Evolutionary conservation across 1,140 invertebrate species (phyloP).

Genomic region (Diploscapter pachys): DNA sequence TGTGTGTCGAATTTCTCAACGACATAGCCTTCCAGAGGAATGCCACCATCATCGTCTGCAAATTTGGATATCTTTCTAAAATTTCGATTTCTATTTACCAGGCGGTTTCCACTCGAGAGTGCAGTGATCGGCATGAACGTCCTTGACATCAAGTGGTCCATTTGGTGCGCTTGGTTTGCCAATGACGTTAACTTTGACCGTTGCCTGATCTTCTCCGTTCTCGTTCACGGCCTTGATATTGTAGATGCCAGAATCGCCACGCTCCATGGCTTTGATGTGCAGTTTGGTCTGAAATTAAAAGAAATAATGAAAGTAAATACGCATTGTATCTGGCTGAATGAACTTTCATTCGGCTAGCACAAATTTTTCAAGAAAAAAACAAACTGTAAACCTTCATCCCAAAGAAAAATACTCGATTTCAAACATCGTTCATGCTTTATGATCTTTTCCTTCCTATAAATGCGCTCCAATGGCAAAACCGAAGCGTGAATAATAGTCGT

Average conservation of each 20-base stretch:
- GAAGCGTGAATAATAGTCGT: too few relatives aligned
- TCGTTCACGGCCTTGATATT: slow-evolving; percentile 84
- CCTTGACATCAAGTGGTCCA: slow-evolving; percentile 83
- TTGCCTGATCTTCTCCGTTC: slow-evolving; percentile 86
- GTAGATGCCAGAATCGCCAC: slow-evolving; percentile 78
- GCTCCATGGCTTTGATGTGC: slow-evolving; percentile 80
- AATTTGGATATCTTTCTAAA: neutral
- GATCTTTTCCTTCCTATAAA: too few relatives aligned
- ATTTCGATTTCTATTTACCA: neutral
- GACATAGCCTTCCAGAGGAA: slow-evolving; percentile 69
- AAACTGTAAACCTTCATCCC: too few relatives aligned
- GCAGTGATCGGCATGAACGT: slow-evolving; percentile 89
- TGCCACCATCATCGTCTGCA: slow-evolving; percentile 85
- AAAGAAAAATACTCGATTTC: too few relatives aligned
- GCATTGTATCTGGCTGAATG: too few relatives aligned
- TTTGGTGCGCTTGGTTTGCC: slow-evolving; percentile 88
- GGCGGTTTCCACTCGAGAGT: slow-evolving; percentile 83
- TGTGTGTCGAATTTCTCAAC: slow-evolving; percentile 55
- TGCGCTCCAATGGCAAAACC: too few relatives aligned
- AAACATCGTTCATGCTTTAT: too few relatives aligned
- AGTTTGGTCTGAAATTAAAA: slow-evolving; percentile 66
- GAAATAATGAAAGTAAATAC: too few relatives aligned
- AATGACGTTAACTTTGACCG: slow-evolving; percentile 86
- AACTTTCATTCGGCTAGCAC: too few relatives aligned
- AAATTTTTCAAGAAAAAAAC: too few relatives aligned